These are phyloP conservation scores for Spodoptera picta DNA, from an alignment of 2,888 invertebrate genomes.

Conservation along the genomic window DNA sequence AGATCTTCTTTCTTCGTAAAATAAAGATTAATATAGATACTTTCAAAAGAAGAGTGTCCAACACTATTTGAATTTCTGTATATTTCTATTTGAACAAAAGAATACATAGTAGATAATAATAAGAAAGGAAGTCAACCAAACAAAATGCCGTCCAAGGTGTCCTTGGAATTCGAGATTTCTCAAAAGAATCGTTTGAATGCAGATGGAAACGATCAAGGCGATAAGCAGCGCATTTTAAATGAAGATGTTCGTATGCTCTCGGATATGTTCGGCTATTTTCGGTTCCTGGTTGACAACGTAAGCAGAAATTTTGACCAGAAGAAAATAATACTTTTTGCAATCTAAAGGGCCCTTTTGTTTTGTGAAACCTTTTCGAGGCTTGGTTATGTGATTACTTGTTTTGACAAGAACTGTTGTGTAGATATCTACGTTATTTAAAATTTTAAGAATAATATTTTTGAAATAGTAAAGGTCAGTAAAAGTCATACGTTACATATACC, in stretches of 20 bases:
- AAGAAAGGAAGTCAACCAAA: not conserved
- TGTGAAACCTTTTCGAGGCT: slow-evolving; percentile 23
- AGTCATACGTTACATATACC: no score
- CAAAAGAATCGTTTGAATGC: slow-evolving; percentile 51
- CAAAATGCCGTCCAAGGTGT: slow-evolving; percentile 1
- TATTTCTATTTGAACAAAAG: no score
- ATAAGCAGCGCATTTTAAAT: slow-evolving; percentile 55
- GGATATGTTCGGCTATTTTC: slow-evolving; percentile 41
- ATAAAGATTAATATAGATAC: no score
- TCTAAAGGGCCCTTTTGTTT: slow-evolving; percentile 40
- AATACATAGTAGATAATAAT: no score
- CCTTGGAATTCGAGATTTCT: slow-evolving; percentile 33
- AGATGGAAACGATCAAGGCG: slow-evolving; percentile 36
- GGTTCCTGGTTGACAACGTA: slow-evolving; percentile 36
- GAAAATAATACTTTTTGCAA: slow-evolving; percentile 39
- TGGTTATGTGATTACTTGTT: slow-evolving; percentile 41
- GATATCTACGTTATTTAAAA: no score
- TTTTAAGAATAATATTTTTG: no score
- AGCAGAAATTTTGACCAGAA: slow-evolving; percentile 38
- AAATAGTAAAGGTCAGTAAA: no score
- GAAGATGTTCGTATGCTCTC: slow-evolving; percentile 53
- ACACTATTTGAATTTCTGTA: no score
- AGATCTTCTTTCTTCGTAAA: no score
- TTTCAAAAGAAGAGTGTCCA: no score
- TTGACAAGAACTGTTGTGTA: slow-evolving; percentile 1